Evolutionary conservation across 2,888 invertebrate species (phyloP).

Genomic region (Hyppa rectilinea): DNA sequence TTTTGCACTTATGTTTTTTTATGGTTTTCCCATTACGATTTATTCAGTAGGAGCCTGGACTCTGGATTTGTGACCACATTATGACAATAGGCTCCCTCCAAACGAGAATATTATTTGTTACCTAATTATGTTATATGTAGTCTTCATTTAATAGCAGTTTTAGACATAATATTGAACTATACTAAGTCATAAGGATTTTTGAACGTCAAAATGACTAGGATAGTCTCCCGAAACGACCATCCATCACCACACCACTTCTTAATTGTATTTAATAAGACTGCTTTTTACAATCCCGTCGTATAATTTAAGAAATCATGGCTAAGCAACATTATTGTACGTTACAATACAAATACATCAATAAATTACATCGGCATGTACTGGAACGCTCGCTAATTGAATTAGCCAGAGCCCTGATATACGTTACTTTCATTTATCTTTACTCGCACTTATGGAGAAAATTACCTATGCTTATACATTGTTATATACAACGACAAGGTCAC

Average conservation of each 20-base stretch:
- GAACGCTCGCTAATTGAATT: slow-evolving; percentile 49
- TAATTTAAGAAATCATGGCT: neutral
- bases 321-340: neutral
- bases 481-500: too few species aligned
- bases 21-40: neutral
- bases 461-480: neutral
- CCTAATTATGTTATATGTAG: neutral
- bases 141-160: neutral
- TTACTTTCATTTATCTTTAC: slow-evolving; percentile 49
- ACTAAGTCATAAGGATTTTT: neutral
- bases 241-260: neutral
- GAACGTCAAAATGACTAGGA: neutral
- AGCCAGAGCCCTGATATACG: slow-evolving; percentile 41
- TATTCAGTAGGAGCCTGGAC: neutral
- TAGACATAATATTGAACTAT: neutral
- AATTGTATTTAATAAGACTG: neutral
- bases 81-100: neutral
- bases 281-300: neutral
- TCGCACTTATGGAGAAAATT: slow-evolving; percentile 27
- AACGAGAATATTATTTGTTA: neutral
- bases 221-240: neutral
- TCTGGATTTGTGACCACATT: neutral
- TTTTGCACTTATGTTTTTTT: neutral
- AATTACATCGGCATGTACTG: slow-evolving; percentile 37
- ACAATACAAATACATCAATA: slow-evolving; percentile 47